These are phyloP conservation scores for Cisticola juncidis DNA, from an alignment of 2,113 vertebrate species.

Conservation along the genomic window DNA sequence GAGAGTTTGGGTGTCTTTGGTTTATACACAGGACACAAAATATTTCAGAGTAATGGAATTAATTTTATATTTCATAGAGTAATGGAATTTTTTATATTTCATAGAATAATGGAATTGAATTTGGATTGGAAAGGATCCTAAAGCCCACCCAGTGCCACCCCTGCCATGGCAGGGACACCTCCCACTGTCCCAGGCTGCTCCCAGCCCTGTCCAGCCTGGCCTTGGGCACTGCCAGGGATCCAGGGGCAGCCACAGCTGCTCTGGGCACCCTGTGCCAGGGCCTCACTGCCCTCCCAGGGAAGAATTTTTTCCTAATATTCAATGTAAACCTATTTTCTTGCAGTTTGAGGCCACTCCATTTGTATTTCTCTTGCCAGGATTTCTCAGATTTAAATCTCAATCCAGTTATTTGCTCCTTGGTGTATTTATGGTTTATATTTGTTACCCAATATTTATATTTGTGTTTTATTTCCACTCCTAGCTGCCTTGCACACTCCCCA, in stretches of 20 bases:
- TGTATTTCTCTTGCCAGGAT: neutral
- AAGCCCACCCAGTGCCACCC: rapidly evolving
- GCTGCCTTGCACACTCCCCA: neutral
- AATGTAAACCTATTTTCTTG: neutral
- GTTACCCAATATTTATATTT: neutral
- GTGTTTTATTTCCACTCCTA: neutral
- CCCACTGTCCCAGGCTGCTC: neutral
- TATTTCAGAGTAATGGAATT: neutral
- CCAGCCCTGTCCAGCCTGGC: rapidly evolving
- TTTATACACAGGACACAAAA: neutral
- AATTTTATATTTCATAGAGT: neutral
- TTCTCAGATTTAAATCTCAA: neutral
- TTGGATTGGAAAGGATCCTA: neutral
- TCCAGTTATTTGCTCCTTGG: neutral
- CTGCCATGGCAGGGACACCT: neutral
- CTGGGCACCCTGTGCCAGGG: neutral
- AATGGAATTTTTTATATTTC: neutral
- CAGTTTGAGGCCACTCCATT: neutral
- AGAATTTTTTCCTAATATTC: neutral
- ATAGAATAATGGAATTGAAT: neutral
- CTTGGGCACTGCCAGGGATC: rapidly evolving
- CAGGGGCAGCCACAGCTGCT: neutral
- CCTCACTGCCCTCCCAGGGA: neutral
- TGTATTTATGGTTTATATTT: neutral
- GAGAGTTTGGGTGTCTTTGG: neutral